Evolutionary conservation across 2,888 invertebrate genomes (phyloP).

Genomic region (Habroteleia sp.): DNA sequence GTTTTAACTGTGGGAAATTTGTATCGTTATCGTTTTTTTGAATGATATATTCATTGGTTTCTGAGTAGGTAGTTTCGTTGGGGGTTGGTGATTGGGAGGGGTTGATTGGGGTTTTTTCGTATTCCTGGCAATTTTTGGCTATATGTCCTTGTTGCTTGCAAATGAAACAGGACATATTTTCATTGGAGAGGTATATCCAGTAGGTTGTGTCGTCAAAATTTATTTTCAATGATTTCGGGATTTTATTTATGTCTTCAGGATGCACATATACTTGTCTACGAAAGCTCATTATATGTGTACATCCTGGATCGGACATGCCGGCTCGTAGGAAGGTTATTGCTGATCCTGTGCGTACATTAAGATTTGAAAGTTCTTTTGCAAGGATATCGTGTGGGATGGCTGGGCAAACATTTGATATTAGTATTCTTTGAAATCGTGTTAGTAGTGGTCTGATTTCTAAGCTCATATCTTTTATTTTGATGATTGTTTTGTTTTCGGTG

Average conservation of each 20-base stretch:
- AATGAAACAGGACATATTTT: constrained; percentile 1
- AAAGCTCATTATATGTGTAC: constrained; percentile 33
- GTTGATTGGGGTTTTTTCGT: not conserved
- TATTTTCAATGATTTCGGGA: not conserved
- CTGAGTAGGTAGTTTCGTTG: too few relatives aligned
- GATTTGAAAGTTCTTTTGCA: constrained; percentile 34
- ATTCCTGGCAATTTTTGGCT: constrained; percentile 3
- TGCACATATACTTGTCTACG: constrained; percentile 22
- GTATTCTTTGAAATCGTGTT: constrained; percentile 11
- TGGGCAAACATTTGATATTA: constrained; percentile 68
- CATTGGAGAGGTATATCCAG: constrained; percentile 19
- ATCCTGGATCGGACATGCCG: constrained; percentile 24
- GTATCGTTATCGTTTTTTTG: too few relatives aligned
- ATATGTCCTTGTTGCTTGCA: constrained; percentile 6
- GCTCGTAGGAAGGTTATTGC: constrained; percentile 27
- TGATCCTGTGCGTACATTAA: constrained; percentile 3
- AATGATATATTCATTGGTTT: too few relatives aligned
- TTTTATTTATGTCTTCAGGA: constrained; percentile 15
- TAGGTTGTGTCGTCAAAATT: not conserved
- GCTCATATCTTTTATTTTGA: constrained; percentile 24
- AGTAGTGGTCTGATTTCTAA: constrained; percentile 21
- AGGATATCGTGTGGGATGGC: constrained; percentile 29
- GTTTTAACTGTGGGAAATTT: too few relatives aligned
- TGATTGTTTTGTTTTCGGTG: constrained; percentile 21
- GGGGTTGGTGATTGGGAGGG: too few relatives aligned